Conservation (phyloP, 2,113 vertebrate genomes). For the Nannobrachium achirus region DNA sequence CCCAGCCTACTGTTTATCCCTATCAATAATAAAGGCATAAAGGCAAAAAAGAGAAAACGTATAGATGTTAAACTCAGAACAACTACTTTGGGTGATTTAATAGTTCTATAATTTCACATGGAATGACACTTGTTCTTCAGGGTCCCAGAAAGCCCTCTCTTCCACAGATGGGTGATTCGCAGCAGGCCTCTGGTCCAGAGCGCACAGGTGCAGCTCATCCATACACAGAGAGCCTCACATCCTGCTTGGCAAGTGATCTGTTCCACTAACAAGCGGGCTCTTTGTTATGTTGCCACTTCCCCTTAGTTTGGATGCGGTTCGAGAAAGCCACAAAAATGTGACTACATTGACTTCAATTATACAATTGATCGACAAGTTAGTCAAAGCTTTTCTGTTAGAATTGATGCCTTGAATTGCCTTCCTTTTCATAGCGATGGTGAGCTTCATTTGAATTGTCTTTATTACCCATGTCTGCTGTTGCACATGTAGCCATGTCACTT, state of each 20-base stretch:
- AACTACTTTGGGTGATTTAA: too few species aligned
- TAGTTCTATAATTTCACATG: too few species aligned
- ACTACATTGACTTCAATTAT: conserved; percentile 32
- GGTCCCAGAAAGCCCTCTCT: background rate
- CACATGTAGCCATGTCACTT: background rate
- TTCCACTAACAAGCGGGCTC: conserved; percentile 43
- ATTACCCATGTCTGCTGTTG: background rate
- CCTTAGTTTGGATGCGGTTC: conserved; percentile 40
- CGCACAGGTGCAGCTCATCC: conserved; percentile 66
- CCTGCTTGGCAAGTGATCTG: conserved; percentile 59
- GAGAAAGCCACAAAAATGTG: conserved; percentile 13
- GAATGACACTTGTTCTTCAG: background rate
- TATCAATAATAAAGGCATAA: too few species aligned
- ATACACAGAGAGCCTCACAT: conserved; percentile 47
- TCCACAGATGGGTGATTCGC: conserved; percentile 31
- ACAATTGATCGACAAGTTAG: conserved; percentile 29
- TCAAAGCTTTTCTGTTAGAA: conserved; percentile 36
- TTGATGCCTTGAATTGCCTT: background rate
- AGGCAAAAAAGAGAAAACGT: too few species aligned
- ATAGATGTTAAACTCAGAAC: background rate
- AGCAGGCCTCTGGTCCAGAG: conserved; percentile 75
- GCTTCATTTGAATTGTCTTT: background rate
- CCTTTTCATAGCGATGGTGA: conserved; percentile 13
- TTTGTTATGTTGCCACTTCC: conserved; percentile 68
- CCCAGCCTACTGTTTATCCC: too few species aligned